Conservation (phyloP, 2,797 vertebrate genomes). For the Babyrousa celebensis region DNA sequence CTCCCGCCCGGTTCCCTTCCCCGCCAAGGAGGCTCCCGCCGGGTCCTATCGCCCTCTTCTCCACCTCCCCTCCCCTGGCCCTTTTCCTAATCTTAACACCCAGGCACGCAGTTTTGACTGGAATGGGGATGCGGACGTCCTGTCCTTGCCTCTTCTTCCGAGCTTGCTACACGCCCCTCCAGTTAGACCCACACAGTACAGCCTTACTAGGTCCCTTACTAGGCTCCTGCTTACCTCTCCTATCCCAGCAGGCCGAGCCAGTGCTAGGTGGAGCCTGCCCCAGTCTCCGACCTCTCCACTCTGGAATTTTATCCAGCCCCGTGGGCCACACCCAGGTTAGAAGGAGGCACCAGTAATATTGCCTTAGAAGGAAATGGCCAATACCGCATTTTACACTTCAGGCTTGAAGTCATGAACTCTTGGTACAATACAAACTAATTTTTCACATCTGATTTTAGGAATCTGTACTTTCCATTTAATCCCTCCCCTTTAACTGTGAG, state of each 20-base stretch:
- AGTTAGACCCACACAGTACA: not conserved
- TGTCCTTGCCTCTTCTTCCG: not conserved
- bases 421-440: conserved; percentile 39
- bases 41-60: conserved; percentile 85
- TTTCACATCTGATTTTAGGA: conserved; percentile 48
- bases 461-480: conserved; percentile 35
- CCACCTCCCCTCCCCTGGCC: not conserved
- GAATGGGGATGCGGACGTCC: not conserved
- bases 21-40: conserved; percentile 71
- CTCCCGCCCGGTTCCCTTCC: conserved; percentile 32
- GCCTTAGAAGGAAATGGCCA: conserved; percentile 58
- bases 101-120: not conserved
- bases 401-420: conserved; percentile 43
- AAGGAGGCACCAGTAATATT: conserved; percentile 16
- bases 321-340: conserved; percentile 79
- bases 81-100: not conserved
- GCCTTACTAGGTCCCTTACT: not conserved
- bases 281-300: conserved; percentile 22
- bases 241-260: not conserved
- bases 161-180: not conserved
- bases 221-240: not conserved
- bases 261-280: not conserved
- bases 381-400: conserved; percentile 27
- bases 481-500: conserved; percentile 43
- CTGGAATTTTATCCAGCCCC: conserved; percentile 29